Conservation (phyloP, 2,797 vertebrate genomes). For the Prionace glauca region DNA sequence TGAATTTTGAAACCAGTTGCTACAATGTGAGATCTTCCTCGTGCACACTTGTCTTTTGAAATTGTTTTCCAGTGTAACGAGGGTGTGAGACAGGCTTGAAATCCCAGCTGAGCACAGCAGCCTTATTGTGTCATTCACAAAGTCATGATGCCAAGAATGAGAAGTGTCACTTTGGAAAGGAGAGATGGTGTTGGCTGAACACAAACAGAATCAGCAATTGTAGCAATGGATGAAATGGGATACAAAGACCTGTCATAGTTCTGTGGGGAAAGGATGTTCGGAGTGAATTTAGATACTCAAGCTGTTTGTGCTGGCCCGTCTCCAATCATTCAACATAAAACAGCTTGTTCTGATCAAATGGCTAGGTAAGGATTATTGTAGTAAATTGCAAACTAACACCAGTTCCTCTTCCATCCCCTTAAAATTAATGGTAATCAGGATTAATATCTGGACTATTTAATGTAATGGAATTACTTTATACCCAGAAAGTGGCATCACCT, state of each 20-base stretch:
- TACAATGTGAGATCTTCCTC: background rate
- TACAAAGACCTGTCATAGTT: background rate
- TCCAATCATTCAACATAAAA: constrained; percentile 18
- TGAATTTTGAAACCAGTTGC: background rate
- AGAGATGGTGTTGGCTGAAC: background rate
- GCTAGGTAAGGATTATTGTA: background rate
- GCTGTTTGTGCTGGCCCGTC: constrained; percentile 2
- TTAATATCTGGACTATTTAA: background rate
- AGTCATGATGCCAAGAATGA: background rate
- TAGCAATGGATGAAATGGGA: background rate
- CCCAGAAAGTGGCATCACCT: background rate
- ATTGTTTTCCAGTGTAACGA: background rate
- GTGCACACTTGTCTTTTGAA: background rate
- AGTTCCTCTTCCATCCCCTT: background rate
- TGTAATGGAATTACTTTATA: background rate
- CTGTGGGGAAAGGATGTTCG: background rate
- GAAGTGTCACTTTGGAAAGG: background rate
- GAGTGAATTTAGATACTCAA: background rate
- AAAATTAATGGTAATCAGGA: background rate
- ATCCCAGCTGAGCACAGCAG: background rate
- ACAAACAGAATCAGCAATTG: no score
- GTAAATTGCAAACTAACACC: background rate
- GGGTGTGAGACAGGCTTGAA: background rate
- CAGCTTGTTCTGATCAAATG: constrained; percentile 22
- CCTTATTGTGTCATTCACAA: background rate